A percentile compares a stretch with the other conserved stretches of the same genome.
phyloP scores from a whole-genome alignment of 1,140 invertebrate genomes.

The Druon quercuslanigerum region DNA sequence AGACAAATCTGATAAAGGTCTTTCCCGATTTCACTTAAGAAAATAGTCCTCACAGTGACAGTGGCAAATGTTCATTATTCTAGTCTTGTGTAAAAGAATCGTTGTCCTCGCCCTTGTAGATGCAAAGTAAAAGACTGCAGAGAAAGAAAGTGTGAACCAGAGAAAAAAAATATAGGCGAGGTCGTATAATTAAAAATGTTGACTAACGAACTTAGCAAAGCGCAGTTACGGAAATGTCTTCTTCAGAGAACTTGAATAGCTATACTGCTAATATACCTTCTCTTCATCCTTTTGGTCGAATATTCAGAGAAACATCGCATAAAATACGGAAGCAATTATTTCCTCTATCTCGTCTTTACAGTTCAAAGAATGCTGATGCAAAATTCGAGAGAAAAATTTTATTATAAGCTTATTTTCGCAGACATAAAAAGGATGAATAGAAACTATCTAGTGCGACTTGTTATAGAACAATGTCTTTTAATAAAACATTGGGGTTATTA shows the following conservation, averaged over 20 bases:
- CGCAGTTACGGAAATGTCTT: slow-evolving; percentile 1
- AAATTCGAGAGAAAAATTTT: not conserved
- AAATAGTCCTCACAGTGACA: not conserved
- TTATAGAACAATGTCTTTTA: not conserved
- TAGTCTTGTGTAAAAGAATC: not conserved
- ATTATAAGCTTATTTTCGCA: slow-evolving; percentile 1
- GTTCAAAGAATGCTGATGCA: not conserved
- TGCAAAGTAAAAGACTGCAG: not conserved
- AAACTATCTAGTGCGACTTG: not conserved
- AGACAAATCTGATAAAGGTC: slow-evolving; percentile 11
- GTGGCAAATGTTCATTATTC: slow-evolving; percentile 11
- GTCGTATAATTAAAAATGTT: slow-evolving; percentile 18
- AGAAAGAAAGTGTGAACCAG: not conserved
- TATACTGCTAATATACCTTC: not conserved
- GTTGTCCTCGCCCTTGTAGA: not conserved
- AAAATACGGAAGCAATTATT: not conserved
- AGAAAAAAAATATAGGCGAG: not conserved
- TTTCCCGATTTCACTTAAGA: not conserved
- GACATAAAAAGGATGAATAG: not conserved
- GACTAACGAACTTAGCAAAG: not conserved
- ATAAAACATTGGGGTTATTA: not conserved
- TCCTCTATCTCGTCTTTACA: not conserved
- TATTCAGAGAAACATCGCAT: not conserved
- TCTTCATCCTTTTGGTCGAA: not conserved
- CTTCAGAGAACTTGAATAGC: not conserved